Conservation (phyloP, 1,140 invertebrate species). For the Theocolax elegans region DNA sequence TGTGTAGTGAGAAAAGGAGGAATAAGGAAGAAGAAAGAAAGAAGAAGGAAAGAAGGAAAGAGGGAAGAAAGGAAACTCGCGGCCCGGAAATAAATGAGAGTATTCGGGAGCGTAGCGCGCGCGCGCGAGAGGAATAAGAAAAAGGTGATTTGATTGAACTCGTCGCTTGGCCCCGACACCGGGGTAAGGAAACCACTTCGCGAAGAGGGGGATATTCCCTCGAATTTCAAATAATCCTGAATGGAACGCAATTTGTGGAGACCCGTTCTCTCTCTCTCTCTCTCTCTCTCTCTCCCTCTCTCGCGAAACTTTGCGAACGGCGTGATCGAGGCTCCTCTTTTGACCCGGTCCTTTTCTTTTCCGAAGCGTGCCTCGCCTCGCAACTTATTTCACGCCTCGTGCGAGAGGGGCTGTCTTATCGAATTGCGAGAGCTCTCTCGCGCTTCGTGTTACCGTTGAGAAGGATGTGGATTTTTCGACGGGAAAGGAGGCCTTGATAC, state of each 20-base stretch:
- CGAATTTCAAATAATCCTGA: slow-evolving; percentile 64
- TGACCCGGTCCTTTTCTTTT: background rate
- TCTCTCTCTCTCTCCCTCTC: background rate
- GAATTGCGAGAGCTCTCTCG: slow-evolving; percentile 1
- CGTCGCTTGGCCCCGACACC: slow-evolving; percentile 10
- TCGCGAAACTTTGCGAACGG: slow-evolving; percentile 52
- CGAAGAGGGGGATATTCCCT: slow-evolving; percentile 51
- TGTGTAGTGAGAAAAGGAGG: background rate
- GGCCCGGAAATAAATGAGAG: slow-evolving; percentile 10
- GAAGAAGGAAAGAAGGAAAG: slow-evolving; percentile 5
- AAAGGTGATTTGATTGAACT: slow-evolving; percentile 63
- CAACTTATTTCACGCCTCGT: slow-evolving; percentile 44
- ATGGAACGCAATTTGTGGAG: slow-evolving; percentile 62
- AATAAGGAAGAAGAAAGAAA: slow-evolving; percentile 4
- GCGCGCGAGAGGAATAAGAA: slow-evolving; percentile 50
- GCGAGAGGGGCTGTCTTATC: slow-evolving; percentile 31
- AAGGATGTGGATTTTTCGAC: slow-evolving; percentile 4
- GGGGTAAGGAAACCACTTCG: too few relatives aligned
- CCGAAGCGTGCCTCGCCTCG: slow-evolving; percentile 13
- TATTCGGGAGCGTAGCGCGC: background rate
- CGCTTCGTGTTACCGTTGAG: background rate
- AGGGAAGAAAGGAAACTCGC: background rate
- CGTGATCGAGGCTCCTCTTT: slow-evolving; percentile 35
- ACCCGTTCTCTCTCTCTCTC: slow-evolving; percentile 4
- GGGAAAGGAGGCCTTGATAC: background rate